Base-by-base conservation (phyloP, 1,140 invertebrate genomes). In the Chrysopa pallens region DNA sequence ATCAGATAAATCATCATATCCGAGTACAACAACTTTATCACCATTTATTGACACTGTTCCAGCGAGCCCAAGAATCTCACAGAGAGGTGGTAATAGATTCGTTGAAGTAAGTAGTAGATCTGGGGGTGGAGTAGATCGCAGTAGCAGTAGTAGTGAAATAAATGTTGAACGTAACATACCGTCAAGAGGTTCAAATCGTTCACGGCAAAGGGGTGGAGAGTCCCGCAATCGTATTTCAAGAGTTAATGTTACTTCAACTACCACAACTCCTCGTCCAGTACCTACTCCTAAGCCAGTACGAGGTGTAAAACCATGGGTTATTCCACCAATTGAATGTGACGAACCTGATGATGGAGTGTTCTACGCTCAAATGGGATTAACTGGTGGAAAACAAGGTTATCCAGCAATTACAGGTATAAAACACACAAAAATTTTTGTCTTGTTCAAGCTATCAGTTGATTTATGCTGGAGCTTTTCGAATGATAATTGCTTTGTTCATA, bases 291-390 rank as follows among this genome's bases (percentile, higher is more conserved):
- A 74, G 36, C 68, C 80, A 4, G 52, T 55, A 1, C 67, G 68
- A 0, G 52, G 72, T 1, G 70, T 64, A 41, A 65, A 56, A 2
- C 72, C 80, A 1, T 91, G 86, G 87, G 75, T 76, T 33, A 89
- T 90, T 53, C 87, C 87, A 8, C 73, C 84, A 1, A 89, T 92
- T 42, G 73, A 84, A 52, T 92, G 87, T 55, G 55, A 86, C 57
- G 87, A 92, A 58, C 86, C 87, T 0, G 84, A 86, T 28, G 85
- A 92, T 58, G 83, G 85, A 7, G 80, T 89, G 3, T 85, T 87
- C 57, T 91, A 87, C 58, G 86, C 85, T 1, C 86, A 91, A 57
- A 83, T 91, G 73, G 87, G 87, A 23, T 87, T 86, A 5, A 88
- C 84, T 15, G 88, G 86, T 8, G 86, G 86, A 15, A 83, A 84